phyloP scores from a whole-genome alignment of 2,113 vertebrate species.

The Egretta garzetta region DNA sequence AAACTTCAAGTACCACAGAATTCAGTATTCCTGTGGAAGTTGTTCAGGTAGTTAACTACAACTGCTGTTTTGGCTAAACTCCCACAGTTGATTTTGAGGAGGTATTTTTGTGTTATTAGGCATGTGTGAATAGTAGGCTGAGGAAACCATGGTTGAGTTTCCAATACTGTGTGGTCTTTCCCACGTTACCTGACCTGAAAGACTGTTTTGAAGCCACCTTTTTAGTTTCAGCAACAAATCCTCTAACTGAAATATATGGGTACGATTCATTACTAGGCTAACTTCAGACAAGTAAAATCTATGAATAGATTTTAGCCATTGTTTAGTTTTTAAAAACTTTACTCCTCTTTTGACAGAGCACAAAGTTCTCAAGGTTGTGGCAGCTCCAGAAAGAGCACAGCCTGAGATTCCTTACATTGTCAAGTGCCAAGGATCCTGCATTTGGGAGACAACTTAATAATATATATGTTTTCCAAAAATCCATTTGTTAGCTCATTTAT shows the following conservation, averaged over 20 bases:
- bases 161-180: not conserved
- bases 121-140: not conserved
- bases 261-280: not conserved
- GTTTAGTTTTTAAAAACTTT: conserved; percentile 7
- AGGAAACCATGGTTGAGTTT: not conserved
- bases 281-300: not conserved
- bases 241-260: not conserved
- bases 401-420: not conserved
- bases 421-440: not conserved
- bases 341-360: not conserved
- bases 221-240: not conserved
- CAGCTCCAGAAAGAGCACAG: not conserved
- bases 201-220: not conserved
- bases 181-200: not conserved
- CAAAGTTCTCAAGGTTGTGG: not conserved
- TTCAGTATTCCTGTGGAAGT: not conserved
- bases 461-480: not conserved
- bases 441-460: not conserved
- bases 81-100: not conserved
- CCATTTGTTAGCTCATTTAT: conserved; percentile 18
- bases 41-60: not conserved
- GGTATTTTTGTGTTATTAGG: not conserved
- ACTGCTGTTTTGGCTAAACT: not conserved
- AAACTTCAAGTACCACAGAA: not conserved
- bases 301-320: not conserved